Evolutionary conservation across 2,113 vertebrate species (phyloP).

Genomic region (Herpetotheres cachinnans): DNA sequence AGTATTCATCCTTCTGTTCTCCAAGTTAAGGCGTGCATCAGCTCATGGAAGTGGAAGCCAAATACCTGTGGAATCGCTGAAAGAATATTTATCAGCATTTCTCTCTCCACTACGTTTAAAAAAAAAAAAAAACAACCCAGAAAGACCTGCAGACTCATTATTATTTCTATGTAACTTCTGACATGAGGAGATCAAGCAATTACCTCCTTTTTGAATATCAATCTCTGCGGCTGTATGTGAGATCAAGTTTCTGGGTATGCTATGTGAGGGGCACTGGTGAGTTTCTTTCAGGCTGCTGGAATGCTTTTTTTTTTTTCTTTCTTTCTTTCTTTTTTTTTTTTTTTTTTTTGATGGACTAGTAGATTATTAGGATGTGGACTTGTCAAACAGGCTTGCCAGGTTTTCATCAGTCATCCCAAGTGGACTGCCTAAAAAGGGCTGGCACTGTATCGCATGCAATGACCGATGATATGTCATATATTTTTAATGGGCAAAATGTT

Average conservation of each 20-base stretch:
- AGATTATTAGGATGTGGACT: slow-evolving; percentile 52
- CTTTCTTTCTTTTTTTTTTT: not conserved
- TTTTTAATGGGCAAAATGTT: slow-evolving; percentile 82
- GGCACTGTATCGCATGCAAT: slow-evolving; percentile 80
- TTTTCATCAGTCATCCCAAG: slow-evolving; percentile 71
- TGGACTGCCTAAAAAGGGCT: slow-evolving; percentile 66
- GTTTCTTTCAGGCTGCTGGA: slow-evolving; percentile 59
- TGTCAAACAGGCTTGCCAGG: slow-evolving; percentile 66
- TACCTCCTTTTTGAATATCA: slow-evolving; percentile 29
- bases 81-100: not conserved
- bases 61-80: not conserved
- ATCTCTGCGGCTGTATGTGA: slow-evolving; percentile 17
- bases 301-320: slow-evolving; percentile 51
- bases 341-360: slow-evolving; percentile 48
- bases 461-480: slow-evolving; percentile 77
- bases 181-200: slow-evolving; percentile 62
- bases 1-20: not conserved
- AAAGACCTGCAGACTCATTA: slow-evolving; percentile 33
- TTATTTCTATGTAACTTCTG: slow-evolving; percentile 67
- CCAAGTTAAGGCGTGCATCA: not conserved
- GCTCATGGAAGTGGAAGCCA: not conserved
- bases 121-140: not conserved
- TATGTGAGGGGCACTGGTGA: slow-evolving; percentile 26
- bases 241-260: slow-evolving; percentile 26
- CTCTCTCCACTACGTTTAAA: not conserved